Evolutionary conservation across 2,888 invertebrate species (phyloP), one percentile per base, ranked within the genome.

Genomic region (Nemotelus nigrinus): DNA sequence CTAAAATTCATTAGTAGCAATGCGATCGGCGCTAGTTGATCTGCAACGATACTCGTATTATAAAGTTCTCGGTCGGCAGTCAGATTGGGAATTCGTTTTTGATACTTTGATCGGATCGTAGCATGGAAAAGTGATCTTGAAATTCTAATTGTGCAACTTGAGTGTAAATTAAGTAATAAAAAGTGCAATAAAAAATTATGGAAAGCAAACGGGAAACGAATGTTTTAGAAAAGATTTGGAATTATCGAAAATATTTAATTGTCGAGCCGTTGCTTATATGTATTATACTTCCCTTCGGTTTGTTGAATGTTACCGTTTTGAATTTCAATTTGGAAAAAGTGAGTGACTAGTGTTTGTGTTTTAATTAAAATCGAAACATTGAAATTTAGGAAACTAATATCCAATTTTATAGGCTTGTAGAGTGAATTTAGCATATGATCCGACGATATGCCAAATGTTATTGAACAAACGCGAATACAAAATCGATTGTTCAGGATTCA

Each of bases 321-420:
- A 77, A 77, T 70, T 70, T 77, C 25, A 70, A 63, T 41, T 70
- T 77, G 58, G 77, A 77, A 48, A 77, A 77, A 77, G 77, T 77
- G 58, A 67, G 67, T 76, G 55, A 4, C 7, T n/a, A 2, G 3
- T 0, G 1, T 6, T 25, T 58, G 58, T 10, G 25, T 58, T 58
- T 25, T 7, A 53, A 10, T 6, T 53, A 1, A 53, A 7, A 6
- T 58, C 43, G 63, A 63, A 39, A 25, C 3, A 41, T 2, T 48
- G 63, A 25, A 0, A 1, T 25, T 25, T 2, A 4, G 0, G 63
- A 63, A 25, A 41, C 2, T 41, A 63, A 63, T 3, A 63, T 39
- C 41, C 3, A 48, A 8, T 58, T 2, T 70, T 63, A 2, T 43
- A 77, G 77, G 77, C 77, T n/a, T 77, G 77, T 57, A 45, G 70